Conservation (phyloP, 2,113 vertebrate species). For the Leptodactylus fuscus region DNA sequence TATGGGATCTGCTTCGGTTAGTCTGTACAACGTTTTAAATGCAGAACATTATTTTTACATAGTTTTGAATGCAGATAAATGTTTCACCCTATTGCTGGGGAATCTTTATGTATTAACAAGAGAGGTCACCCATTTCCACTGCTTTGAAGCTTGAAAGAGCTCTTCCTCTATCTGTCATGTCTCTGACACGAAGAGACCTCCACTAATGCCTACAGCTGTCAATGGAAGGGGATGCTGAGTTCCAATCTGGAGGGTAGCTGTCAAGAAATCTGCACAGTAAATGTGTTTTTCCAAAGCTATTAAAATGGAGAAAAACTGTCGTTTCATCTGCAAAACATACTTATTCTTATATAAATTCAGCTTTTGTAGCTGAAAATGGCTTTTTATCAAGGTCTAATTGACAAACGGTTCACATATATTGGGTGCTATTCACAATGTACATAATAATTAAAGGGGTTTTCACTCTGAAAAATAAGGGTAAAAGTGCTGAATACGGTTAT, state of each 20-base stretch:
- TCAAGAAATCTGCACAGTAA: conserved; percentile 27
- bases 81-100: neutral
- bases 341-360: neutral
- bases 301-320: conserved; percentile 6
- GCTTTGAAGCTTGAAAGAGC: conserved; percentile 17
- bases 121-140: conserved; percentile 16
- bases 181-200: conserved; percentile 39
- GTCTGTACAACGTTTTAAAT: too few relatives aligned
- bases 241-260: conserved; percentile 34
- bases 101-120: neutral
- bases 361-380: neutral
- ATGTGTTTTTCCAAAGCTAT: conserved; percentile 16
- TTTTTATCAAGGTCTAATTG: neutral
- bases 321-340: neutral
- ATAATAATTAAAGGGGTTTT: too few relatives aligned
- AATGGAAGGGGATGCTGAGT: conserved; percentile 27
- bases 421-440: neutral
- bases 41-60: neutral
- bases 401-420: neutral
- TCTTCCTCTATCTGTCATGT: conserved; percentile 39
- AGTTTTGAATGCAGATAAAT: neutral
- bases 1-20: too few relatives aligned
- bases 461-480: too few relatives aligned
- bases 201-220: conserved; percentile 54
- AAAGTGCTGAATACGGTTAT: too few relatives aligned